phyloP scores from a whole-genome alignment of 2,888 invertebrate species.

The Bellardia pandia region DNA sequence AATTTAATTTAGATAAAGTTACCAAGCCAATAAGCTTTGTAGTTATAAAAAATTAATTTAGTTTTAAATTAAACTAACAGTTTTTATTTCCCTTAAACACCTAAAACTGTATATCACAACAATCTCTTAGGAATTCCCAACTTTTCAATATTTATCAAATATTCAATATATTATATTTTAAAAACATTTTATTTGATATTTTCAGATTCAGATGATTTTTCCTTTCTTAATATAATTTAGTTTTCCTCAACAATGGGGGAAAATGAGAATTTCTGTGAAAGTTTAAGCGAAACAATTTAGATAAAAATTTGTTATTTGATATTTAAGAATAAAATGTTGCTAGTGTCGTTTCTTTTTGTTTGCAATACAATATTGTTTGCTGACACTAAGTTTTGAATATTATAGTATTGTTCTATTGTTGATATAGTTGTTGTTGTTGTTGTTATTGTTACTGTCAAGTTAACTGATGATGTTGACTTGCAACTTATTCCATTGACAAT shows the following conservation, averaged over 20 bases:
- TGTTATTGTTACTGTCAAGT: slow-evolving; percentile 11
- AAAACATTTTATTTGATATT: slow-evolving; percentile 13
- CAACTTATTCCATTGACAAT: slow-evolving; percentile 33
- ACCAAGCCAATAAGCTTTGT: background rate
- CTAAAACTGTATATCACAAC: slow-evolving; percentile 63
- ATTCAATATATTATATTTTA: background rate
- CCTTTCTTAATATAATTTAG: background rate
- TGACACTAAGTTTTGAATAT: slow-evolving; percentile 19
- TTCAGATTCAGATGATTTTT: background rate
- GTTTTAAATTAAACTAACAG: background rate
- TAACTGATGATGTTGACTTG: slow-evolving; percentile 32
- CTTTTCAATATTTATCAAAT: background rate
- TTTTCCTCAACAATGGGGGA: background rate
- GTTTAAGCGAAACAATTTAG: slow-evolving; percentile 22
- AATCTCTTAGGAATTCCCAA: slow-evolving; percentile 24
- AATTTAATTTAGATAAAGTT: background rate
- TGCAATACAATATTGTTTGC: slow-evolving; percentile 4
- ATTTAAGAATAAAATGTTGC: background rate
- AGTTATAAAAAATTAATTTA: background rate
- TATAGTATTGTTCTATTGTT: background rate
- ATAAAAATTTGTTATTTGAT: background rate
- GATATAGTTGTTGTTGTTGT: background rate
- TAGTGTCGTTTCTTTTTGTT: background rate
- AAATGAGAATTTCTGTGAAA: background rate
- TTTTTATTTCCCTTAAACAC: background rate